phyloP scores from a whole-genome alignment of 2,888 invertebrate species.

The Hedychridium roseum region DNA sequence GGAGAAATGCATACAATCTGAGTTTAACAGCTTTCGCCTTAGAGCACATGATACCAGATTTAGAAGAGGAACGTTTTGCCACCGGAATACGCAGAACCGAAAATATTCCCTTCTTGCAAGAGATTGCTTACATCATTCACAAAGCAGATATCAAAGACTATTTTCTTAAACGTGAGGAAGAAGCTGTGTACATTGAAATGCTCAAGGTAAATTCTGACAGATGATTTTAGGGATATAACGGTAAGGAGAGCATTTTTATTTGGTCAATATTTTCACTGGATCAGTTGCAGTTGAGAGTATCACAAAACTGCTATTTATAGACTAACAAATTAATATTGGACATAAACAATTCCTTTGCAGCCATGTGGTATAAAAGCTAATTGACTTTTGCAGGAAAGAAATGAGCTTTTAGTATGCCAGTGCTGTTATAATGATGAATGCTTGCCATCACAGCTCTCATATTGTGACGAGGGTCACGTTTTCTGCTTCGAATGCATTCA shows the following conservation, averaged over 20 bases:
- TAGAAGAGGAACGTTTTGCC: slow-evolving; percentile 37
- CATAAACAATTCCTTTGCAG: too few relatives aligned
- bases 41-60: slow-evolving; percentile 21
- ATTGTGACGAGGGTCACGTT: slow-evolving; percentile 58
- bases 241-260: too few relatives aligned
- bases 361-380: slow-evolving; percentile 2
- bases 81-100: slow-evolving; percentile 29
- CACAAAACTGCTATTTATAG: too few relatives aligned
- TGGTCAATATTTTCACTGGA: too few relatives aligned
- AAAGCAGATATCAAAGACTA: slow-evolving; percentile 49
- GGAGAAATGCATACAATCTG: slow-evolving; percentile 32
- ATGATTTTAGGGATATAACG: slow-evolving; percentile 52
- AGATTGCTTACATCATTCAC: slow-evolving; percentile 54
- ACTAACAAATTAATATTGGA: neutral
- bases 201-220: too few relatives aligned
- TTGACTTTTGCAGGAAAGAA: slow-evolving; percentile 37
- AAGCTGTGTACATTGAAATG: too few relatives aligned
- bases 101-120: slow-evolving; percentile 51
- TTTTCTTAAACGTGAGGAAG: slow-evolving; percentile 44
- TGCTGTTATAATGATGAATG: slow-evolving; percentile 69
- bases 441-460: slow-evolving; percentile 48
- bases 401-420: slow-evolving; percentile 64
- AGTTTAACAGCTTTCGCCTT: slow-evolving; percentile 41
- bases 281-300: too few relatives aligned
- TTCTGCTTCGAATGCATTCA: slow-evolving; percentile 66